Base-by-base conservation (phyloP, 2,113 vertebrate genomes). In the Ancistrus triradiatus region DNA sequence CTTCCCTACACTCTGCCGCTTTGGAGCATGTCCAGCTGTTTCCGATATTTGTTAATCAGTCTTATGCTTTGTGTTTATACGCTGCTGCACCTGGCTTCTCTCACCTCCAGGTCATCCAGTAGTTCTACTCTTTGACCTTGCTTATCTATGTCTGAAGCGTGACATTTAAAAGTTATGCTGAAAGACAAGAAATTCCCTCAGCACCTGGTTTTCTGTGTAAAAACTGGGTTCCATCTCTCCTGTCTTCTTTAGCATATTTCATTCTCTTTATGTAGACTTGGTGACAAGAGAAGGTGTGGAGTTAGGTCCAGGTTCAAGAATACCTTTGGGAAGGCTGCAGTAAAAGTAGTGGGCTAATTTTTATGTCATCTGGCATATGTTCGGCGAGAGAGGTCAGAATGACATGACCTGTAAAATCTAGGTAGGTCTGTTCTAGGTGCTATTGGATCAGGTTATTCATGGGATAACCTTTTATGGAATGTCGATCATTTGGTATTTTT, bases 31-130 rank as follows among this genome's bases (percentile, higher is more conserved):
- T 59, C 53, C 48, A 62, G 25, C 35, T 64, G 43, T 40, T 46
- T 22, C 37, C 55, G 51, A 31, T 38, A 21, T 58, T 66, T 52
- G n/a, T 71, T 60, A 28, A 1, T 68, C 42, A 27, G 52, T 22
- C 40, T 63, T 61, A 14, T 59, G 31, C 42, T 50, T 56, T 49
- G 19, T 50, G 37, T 42, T 65, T 48, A 58, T 50, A 40, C 31
- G 37, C n/a, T 59, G 11, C 18, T 58, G 59, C 68, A 70, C 59
- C 58, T 67, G 73, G 47, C 24, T 22, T 38, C 48, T 64, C 43
- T 68, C 52, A 59, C 53, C 24, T 55, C 22, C 48, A 53, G 70
- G 25, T 59, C 40, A 27, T 64, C 27, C 46, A 51, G 63, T 50
- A 57, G 59, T 50, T 73, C 15, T 3, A 28, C 38, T 33, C 52